Conservation (phyloP, 2,797 vertebrate species). For the Cyprinodon diabolis region DNA sequence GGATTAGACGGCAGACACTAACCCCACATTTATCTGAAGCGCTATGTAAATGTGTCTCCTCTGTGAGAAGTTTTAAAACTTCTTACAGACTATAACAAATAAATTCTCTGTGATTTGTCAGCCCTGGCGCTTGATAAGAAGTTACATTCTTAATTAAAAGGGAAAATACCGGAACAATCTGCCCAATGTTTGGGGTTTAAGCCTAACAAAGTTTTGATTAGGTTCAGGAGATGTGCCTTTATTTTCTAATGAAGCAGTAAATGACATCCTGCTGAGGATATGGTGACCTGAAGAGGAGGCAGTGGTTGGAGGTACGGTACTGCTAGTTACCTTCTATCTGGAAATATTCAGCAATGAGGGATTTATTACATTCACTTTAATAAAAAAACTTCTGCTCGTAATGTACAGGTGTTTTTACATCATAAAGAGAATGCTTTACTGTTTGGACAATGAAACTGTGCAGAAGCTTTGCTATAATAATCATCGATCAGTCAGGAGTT, state of each 20-base stretch:
- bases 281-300: conserved; percentile 2
- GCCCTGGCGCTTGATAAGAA: conserved; percentile 72
- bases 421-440: not conserved
- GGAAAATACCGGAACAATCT: conserved; percentile 75
- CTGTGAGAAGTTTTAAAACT: conserved; percentile 52
- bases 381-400: not conserved
- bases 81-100: conserved; percentile 59
- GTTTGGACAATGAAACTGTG: not conserved
- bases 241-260: conserved; percentile 74
- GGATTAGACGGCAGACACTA: conserved; percentile 54
- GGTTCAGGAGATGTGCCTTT: conserved; percentile 61
- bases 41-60: conserved; percentile 57
- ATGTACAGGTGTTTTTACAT: not conserved
- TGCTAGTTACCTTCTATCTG: not conserved
- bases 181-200: conserved; percentile 72
- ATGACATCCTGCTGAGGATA: conserved; percentile 63
- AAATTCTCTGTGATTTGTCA: conserved; percentile 67
- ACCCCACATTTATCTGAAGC: conserved; percentile 52
- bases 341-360: not conserved
- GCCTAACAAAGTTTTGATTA: conserved; percentile 70
- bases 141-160: conserved; percentile 71
- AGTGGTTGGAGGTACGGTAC: not conserved
- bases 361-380: not conserved
- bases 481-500: not conserved
- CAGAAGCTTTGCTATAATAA: not conserved